A percentile compares a stretch with the other conserved stretches of the same genome.
Conservation (phyloP, 1,140 invertebrate species). For the Papilio polytes region DNA sequence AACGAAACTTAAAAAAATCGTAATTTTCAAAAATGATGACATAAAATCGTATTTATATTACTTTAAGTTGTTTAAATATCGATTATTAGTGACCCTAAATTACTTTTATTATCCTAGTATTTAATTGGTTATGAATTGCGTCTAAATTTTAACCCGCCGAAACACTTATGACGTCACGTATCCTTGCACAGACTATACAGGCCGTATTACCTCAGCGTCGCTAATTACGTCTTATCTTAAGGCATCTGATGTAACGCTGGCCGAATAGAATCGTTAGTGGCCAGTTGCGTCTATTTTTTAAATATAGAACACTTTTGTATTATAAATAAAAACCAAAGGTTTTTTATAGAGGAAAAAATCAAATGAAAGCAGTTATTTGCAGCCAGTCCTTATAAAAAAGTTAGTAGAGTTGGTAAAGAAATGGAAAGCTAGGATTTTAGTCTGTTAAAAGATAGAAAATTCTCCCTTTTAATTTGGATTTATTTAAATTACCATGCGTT, state of each 20-base stretch:
- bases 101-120: background rate
- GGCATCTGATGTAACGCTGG: conserved; percentile 31
- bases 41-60: too few relatives aligned
- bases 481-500: too few relatives aligned
- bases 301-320: background rate
- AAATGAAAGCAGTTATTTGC: too few relatives aligned
- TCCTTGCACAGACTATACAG: conserved; percentile 20
- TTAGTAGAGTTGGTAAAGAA: too few relatives aligned
- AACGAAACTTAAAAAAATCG: too few relatives aligned
- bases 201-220: conserved; percentile 20
- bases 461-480: too few relatives aligned
- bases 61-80: too few relatives aligned
- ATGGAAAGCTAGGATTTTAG: too few relatives aligned
- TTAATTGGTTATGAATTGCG: background rate
- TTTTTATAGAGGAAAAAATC: background rate
- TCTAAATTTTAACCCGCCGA: background rate
- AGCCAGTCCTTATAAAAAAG: too few relatives aligned
- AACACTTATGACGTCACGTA: conserved; percentile 16
- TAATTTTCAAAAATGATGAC: too few relatives aligned
- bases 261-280: background rate
- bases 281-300: background rate
- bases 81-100: background rate
- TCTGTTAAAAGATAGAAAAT: too few relatives aligned
- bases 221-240: conserved; percentile 29
- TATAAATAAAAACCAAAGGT: background rate